Conservation (phyloP, 2,113 vertebrate genomes). For the Leptocoma aspasia region DNA sequence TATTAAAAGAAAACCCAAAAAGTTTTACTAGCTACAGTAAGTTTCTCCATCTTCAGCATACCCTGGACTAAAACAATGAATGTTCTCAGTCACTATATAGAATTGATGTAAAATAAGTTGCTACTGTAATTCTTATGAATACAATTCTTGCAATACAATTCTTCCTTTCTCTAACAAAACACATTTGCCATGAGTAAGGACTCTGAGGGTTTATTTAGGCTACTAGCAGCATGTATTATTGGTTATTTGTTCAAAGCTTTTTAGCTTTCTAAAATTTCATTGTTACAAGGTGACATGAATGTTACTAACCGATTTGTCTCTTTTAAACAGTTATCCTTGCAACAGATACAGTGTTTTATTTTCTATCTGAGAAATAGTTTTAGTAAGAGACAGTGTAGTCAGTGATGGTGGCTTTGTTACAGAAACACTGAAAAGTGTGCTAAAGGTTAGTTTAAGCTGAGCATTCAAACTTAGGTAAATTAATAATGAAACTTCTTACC, state of each 20-base stretch:
- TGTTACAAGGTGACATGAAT: background rate
- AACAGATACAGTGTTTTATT: background rate
- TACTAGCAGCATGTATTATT: background rate
- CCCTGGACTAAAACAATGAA: background rate
- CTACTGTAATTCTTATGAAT: background rate
- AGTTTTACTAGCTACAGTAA: background rate
- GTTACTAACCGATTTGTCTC: background rate
- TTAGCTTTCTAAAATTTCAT: background rate
- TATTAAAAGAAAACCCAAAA: background rate
- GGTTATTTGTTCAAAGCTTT: background rate
- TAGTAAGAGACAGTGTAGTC: background rate
- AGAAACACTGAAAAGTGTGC: background rate
- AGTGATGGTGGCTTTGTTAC: background rate
- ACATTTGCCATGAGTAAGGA: background rate
- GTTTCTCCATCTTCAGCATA: background rate
- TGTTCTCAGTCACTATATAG: background rate
- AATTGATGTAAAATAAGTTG: background rate
- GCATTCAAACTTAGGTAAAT: background rate
- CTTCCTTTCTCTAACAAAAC: background rate
- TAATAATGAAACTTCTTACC: constrained; percentile 8
- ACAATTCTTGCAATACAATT: background rate
- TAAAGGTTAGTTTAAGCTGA: background rate
- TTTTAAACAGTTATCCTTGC: background rate
- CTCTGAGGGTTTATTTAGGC: background rate
- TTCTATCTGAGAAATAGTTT: background rate